Evolutionary conservation across 2,113 vertebrate genomes (phyloP), one percentile per base, ranked within the genome.

Genomic region (Plectropomus leopardus): DNA sequence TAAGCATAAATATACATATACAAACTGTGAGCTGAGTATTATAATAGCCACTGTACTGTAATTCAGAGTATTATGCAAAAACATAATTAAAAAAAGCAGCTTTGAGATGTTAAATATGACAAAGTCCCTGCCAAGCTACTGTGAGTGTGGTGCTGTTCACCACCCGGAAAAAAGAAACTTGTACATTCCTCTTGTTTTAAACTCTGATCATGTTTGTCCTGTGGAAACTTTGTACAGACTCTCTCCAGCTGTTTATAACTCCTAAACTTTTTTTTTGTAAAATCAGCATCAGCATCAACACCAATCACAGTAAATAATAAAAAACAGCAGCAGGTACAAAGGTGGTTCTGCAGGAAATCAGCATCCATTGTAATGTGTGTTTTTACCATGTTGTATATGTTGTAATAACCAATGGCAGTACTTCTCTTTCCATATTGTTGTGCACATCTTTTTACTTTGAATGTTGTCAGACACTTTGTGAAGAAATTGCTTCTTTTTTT

Each of bases 361-460:
- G 69, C 68, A 30, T 13, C 58, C 71, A 71, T 84, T 72, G 87
- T 81, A 66, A 85, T 63, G 63, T 69, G 51, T 86, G 32, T 88
- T 86, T 73, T 60, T 77, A 88, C 65, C 78, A 84, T 80, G 69
- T 88, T 82, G 82, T 89, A 75, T 67, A 60, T 82, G 71, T 85
- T 91, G 71, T 82, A 81, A 86, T 86, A 91, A 87, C 82, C 72
- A 44, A 83, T 91, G 84, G 92, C 95, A 95, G 87, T 96, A 95
- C 92, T 92, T 93, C 91, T 94, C 87, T 94, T 92, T 95, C 93
- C 93, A 91, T 91, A 60, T 76, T 76, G 89, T 93, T 94, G 95
- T 96, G 96, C 95, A 96, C 95, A 96, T 93, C 87, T 94, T 96
- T 96, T 96, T 93, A 96, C 93, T 89, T 92, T 94, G 82, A 91